Conservation (phyloP, 2,888 invertebrate genomes). For the Blomia tropicalis region DNA sequence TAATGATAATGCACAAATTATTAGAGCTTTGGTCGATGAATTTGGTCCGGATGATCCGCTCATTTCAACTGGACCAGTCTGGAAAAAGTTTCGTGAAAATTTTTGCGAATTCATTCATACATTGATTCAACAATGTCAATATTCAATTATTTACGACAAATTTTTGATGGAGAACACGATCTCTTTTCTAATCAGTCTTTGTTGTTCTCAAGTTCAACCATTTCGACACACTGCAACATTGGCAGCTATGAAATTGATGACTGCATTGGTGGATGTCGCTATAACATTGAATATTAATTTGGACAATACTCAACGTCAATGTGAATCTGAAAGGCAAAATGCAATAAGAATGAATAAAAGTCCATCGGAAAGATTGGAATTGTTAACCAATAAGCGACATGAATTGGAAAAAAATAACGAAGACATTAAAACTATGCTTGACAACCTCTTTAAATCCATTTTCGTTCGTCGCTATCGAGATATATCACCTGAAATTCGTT, state of each 20-base stretch:
- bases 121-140: constrained; percentile 89
- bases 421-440: constrained; percentile 96
- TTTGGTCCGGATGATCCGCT: constrained; percentile 97
- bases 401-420: constrained; percentile 97
- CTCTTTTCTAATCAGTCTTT: constrained; percentile 83
- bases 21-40: constrained; percentile 94
- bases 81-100: constrained; percentile 88
- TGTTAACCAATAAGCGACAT: constrained; percentile 74
- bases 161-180: constrained; percentile 98
- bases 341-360: constrained; percentile 56
- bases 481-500: constrained; percentile 83
- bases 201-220: constrained; percentile 86
- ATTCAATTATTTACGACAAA: constrained; percentile 96
- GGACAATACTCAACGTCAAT: constrained; percentile 92
- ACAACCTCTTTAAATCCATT: constrained; percentile 97
- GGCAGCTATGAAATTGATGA: constrained; percentile 97
- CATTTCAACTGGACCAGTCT: constrained; percentile 86
- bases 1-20: constrained; percentile 93
- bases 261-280: constrained; percentile 92
- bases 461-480: constrained; percentile 95
- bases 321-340: constrained; percentile 87
- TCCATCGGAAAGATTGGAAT: constrained; percentile 79
- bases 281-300: constrained; percentile 83
- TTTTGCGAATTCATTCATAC: constrained; percentile 96
- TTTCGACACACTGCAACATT: constrained; percentile 83